A percentile compares a stretch with the other conserved stretches of the same genome.
phyloP scores from a whole-genome alignment of 2,797 vertebrate genomes.

The Etheostoma nigrum region DNA sequence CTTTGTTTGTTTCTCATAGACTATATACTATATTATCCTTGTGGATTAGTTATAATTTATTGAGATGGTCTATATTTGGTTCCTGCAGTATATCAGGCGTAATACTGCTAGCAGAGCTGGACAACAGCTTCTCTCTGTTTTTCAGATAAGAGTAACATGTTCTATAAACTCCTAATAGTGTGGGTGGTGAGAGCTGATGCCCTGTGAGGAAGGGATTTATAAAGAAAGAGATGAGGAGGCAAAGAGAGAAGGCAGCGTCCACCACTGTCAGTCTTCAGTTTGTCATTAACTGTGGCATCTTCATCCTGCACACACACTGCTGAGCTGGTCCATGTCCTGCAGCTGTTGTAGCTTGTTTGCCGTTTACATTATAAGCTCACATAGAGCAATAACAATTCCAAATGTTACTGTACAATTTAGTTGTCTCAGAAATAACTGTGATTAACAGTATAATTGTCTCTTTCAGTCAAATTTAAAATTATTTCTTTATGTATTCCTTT shows the following conservation, averaged over 20 bases:
- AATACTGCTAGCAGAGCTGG: constrained; percentile 7
- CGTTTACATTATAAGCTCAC: neutral
- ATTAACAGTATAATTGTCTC: too few relatives aligned
- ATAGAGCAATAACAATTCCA: too few relatives aligned
- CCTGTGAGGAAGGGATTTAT: constrained; percentile 32
- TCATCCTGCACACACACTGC: constrained; percentile 12
- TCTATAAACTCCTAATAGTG: constrained; percentile 26
- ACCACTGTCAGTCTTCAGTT: constrained; percentile 30
- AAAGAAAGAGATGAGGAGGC: neutral
- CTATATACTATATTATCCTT: too few relatives aligned
- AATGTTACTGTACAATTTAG: too few relatives aligned
- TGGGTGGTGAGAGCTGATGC: constrained; percentile 28
- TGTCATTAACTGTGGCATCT: constrained; percentile 38
- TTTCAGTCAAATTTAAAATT: too few relatives aligned
- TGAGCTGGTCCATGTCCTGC: constrained; percentile 5
- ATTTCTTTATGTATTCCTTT: too few relatives aligned
- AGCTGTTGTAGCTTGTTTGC: constrained; percentile 16
- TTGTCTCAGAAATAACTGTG: too few relatives aligned
- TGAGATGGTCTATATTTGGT: neutral
- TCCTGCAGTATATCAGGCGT: neutral
- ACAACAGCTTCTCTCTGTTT: constrained; percentile 9
- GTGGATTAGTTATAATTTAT: neutral
- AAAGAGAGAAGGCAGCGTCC: constrained; percentile 16
- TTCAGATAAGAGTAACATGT: constrained; percentile 2
- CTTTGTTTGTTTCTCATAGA: neutral